A percentile compares a stretch with the other conserved stretches of the same genome.
These are phyloP conservation scores for Latrodectus geometricus DNA, from an alignment of 1,140 invertebrate species.

Conservation along the genomic window DNA sequence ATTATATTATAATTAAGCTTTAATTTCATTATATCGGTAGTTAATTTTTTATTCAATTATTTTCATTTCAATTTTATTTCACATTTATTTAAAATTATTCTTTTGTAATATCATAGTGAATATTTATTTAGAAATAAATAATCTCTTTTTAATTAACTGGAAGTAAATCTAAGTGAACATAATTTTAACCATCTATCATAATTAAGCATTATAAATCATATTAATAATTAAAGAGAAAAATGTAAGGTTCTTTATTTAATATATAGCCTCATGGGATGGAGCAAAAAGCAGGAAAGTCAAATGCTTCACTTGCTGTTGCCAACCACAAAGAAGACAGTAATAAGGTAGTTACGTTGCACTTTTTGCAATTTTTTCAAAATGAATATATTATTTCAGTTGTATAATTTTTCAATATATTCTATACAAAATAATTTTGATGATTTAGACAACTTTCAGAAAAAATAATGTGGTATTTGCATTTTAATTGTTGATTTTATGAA, in stretches of 20 bases:
- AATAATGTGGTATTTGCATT: not conserved
- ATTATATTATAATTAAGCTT: no score
- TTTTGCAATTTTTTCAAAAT: not conserved
- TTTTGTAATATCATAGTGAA: not conserved
- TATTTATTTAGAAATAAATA: not conserved
- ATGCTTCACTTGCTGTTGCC: not conserved
- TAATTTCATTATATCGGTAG: no score
- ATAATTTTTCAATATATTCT: no score
- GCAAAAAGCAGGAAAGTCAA: constrained; percentile 19
- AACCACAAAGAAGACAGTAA: constrained; percentile 19
- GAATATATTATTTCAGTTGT: not conserved
- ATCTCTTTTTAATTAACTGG: not conserved
- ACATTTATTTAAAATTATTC: not conserved
- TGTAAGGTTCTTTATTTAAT: not conserved
- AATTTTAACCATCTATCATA: no score
- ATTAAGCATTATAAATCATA: not conserved
- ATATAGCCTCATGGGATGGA: constrained; percentile 18
- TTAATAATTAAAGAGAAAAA: not conserved
- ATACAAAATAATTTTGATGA: not conserved
- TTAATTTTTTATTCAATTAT: no score
- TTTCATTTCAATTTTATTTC: no score
- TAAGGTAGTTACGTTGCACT: not conserved
- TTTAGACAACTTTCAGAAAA: not conserved
- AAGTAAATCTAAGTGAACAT: no score
- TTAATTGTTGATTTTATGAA: not conserved